phyloP scores from a whole-genome alignment of 2,113 vertebrate genomes.

The Crypturellus undulatus region DNA sequence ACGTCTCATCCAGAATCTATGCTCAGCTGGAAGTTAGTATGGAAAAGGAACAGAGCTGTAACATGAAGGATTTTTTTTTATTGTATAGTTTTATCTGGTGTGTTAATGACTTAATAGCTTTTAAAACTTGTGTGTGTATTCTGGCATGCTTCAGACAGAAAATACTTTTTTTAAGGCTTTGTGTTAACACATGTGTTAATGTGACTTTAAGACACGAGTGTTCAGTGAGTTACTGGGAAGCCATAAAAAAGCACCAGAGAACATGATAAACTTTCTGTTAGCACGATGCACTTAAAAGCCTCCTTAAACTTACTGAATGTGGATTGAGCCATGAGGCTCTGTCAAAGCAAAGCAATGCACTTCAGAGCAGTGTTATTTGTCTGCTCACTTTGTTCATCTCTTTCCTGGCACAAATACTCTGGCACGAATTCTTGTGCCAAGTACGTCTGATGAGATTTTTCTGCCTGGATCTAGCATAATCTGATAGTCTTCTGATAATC shows the following conservation, averaged over 20 bases:
- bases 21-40: neutral
- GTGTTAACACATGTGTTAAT: too few species aligned
- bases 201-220: neutral
- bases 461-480: neutral
- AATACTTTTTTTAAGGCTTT: neutral
- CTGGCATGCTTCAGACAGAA: neutral
- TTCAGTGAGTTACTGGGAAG: neutral
- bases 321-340: neutral
- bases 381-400: neutral
- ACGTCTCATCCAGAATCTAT: neutral
- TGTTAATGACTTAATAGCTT: neutral
- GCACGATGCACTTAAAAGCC: neutral
- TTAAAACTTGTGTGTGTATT: neutral
- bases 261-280: neutral
- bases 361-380: neutral
- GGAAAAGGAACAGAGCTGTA: neutral
- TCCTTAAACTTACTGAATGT: neutral
- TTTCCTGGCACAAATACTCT: rapidly evolving
- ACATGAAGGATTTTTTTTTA: neutral
- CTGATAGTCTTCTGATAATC: neutral
- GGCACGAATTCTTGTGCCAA: neutral
- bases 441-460: neutral
- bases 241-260: neutral
- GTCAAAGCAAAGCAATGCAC: neutral
- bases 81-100: neutral